Evolutionary conservation across 1,140 invertebrate genomes (phyloP).

Genomic region (Cyclargus thomasi): DNA sequence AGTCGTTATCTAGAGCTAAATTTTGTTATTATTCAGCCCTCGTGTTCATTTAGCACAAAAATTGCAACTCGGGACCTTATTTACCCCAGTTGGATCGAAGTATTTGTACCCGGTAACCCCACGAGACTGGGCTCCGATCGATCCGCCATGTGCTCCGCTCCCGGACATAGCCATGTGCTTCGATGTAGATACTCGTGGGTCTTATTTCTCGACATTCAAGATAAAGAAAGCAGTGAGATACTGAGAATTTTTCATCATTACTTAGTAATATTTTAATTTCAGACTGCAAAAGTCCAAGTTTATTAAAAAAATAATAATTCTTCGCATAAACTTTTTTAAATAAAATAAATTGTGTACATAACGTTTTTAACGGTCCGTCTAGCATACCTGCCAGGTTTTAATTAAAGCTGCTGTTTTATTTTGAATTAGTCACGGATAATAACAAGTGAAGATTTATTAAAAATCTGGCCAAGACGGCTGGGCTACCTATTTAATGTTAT

Average conservation of each 20-base stretch:
- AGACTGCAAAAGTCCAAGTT: too few relatives aligned
- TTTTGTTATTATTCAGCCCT: too few relatives aligned
- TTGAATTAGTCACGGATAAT: neutral
- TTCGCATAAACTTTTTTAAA: neutral
- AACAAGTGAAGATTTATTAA: too few relatives aligned
- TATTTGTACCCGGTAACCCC: neutral
- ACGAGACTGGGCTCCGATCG: neutral
- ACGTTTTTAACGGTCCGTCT: slow-evolving; percentile 10
- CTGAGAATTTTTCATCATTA: neutral
- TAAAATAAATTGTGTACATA: neutral
- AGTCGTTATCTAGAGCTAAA: too few relatives aligned
- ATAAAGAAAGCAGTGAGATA: neutral
- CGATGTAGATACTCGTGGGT: neutral
- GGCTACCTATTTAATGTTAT: too few relatives aligned
- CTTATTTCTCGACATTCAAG: neutral
- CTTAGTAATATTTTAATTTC: too few relatives aligned
- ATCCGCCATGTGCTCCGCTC: neutral
- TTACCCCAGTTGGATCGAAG: neutral
- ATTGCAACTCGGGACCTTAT: neutral
- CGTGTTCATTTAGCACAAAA: neutral
- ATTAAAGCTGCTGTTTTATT: neutral
- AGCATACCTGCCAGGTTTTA: slow-evolving; percentile 8
- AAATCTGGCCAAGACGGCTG: too few relatives aligned
- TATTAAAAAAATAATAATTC: neutral
- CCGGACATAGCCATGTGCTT: neutral